Conservation (phyloP, 2,113 vertebrate species). For the Oostethus manadensis region DNA sequence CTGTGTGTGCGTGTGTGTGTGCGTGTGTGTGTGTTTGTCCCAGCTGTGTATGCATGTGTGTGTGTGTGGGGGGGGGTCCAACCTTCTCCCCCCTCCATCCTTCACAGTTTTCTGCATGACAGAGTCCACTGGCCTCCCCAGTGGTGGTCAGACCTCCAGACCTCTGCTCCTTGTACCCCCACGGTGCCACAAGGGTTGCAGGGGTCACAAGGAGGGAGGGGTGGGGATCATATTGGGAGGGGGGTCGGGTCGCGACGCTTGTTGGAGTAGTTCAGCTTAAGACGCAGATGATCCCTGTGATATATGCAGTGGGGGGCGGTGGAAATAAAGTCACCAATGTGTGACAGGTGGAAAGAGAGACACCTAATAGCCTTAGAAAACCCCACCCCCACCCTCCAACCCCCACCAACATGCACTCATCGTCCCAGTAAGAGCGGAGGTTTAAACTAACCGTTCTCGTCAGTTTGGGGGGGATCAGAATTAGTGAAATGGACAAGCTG, state of each 20-base stretch:
- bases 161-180: constrained; percentile 40
- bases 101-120: constrained; percentile 54
- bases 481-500: constrained; percentile 30
- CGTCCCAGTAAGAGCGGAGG: background rate
- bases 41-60: constrained; percentile 21
- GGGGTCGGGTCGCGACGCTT: constrained; percentile 56
- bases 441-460: background rate
- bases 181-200: constrained; percentile 42
- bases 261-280: constrained; percentile 72
- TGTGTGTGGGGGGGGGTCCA: constrained; percentile 22
- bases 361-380: constrained; percentile 54
- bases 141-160: constrained; percentile 17
- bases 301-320: constrained; percentile 32
- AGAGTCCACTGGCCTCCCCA: constrained; percentile 38
- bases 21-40: constrained; percentile 18
- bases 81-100: too few species aligned
- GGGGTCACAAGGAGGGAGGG: constrained; percentile 42
- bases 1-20: constrained; percentile 27
- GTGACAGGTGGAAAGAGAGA: constrained; percentile 63
- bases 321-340: constrained; percentile 63
- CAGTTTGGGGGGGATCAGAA: constrained; percentile 19
- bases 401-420: constrained; percentile 17
- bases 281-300: constrained; percentile 53
- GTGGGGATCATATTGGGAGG: background rate
- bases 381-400: background rate